Percentiles rank a stretch among this genome's conserved stretches.
These are phyloP conservation scores for Ips nitidus DNA, from an alignment of 1,140 invertebrate species.

Conservation along the genomic window DNA sequence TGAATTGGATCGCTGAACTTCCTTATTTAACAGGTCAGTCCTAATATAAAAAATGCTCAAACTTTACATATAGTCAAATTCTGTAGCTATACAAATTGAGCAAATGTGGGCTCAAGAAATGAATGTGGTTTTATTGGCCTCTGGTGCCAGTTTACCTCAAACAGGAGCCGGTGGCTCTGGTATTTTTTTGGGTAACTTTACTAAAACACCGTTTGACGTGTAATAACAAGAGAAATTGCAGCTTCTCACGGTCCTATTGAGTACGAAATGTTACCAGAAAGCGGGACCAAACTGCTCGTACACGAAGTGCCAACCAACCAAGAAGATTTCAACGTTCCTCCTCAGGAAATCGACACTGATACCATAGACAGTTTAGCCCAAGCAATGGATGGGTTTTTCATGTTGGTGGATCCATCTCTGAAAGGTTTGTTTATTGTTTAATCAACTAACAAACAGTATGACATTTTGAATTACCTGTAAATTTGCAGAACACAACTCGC, in stretches of 20 bases:
- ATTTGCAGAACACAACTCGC: slow-evolving; percentile 31
- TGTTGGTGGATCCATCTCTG: slow-evolving; percentile 32
- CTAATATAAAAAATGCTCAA: background rate
- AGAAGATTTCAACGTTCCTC: slow-evolving; percentile 3
- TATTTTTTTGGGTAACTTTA: slow-evolving; percentile 52
- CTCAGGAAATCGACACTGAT: background rate
- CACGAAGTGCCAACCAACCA: slow-evolving; percentile 20
- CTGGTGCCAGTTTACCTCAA: slow-evolving; percentile 57
- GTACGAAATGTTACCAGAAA: slow-evolving; percentile 16
- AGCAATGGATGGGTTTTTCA: slow-evolving; percentile 29
- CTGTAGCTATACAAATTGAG: slow-evolving; percentile 54
- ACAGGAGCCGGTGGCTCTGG: slow-evolving; percentile 52
- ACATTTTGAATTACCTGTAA: background rate
- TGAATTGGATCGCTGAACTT: slow-evolving; percentile 73
- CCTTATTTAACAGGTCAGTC: slow-evolving; percentile 68
- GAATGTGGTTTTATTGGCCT: slow-evolving; percentile 56
- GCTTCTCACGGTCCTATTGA: background rate
- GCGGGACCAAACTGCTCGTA: slow-evolving; percentile 25
- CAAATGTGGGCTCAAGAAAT: slow-evolving; percentile 57
- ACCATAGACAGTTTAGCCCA: slow-evolving; percentile 26
- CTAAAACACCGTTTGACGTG: background rate
- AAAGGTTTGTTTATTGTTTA: slow-evolving; percentile 11
- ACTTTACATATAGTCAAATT: background rate
- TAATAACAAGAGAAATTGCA: background rate
- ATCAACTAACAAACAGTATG: no score